These are phyloP conservation scores for Turnix velox DNA, from an alignment of 2,113 vertebrate species.

Conservation along the genomic window DNA sequence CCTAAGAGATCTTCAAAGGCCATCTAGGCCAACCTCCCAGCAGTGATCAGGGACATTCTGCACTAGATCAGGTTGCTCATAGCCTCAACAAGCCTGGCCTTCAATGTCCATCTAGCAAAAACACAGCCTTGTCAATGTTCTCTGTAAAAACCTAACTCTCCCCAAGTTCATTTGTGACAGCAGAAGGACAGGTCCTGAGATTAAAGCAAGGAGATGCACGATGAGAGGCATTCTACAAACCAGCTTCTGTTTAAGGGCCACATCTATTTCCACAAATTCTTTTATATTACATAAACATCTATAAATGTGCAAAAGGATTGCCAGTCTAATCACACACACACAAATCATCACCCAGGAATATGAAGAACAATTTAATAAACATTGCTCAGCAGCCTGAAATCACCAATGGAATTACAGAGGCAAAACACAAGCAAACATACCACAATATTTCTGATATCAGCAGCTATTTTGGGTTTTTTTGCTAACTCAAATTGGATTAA, in stretches of 20 bases:
- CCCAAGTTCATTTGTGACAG: fast-evolving
- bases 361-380: not conserved
- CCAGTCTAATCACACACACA: not conserved
- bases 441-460: not conserved
- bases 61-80: too few species aligned
- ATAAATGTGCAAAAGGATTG: not conserved
- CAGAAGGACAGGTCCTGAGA: fast-evolving
- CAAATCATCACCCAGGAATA: not conserved
- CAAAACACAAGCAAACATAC: not conserved
- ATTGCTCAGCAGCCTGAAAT: not conserved
- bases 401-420: not conserved
- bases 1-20: too few species aligned
- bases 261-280: not conserved
- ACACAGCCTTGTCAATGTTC: not conserved
- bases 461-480: not conserved
- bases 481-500: not conserved
- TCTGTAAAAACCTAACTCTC: not conserved
- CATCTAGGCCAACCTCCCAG: too few species aligned
- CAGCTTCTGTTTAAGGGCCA: not conserved
- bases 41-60: too few species aligned
- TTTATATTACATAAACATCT: not conserved
- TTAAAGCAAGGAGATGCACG: not conserved
- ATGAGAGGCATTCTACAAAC: not conserved
- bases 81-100: too few species aligned
- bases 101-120: not conserved